Conservation (phyloP, 2,797 vertebrate genomes). For the Myotis planiceps region DNA sequence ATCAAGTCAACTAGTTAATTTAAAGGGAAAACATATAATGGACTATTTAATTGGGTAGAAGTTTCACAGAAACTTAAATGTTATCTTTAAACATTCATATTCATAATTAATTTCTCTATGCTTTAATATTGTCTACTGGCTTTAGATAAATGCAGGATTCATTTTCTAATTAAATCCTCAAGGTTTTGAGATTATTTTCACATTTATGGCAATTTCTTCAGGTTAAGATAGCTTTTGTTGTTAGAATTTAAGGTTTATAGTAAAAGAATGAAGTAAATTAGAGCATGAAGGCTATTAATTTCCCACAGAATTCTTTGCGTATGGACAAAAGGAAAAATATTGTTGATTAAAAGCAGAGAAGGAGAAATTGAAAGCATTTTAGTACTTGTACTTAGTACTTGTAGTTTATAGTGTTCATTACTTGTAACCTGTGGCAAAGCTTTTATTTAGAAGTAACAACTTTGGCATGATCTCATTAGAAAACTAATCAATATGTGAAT, state of each 20-base stretch:
- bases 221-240: background rate
- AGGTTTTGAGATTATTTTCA: conserved; percentile 10
- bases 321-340: background rate
- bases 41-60: background rate
- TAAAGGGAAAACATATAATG: background rate
- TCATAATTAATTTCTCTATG: background rate
- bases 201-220: background rate
- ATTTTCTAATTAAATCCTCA: background rate
- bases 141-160: background rate
- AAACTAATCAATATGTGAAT: conserved; percentile 50
- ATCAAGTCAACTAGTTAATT: background rate
- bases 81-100: background rate
- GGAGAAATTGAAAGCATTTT: background rate
- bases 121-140: background rate
- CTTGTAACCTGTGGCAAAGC: background rate
- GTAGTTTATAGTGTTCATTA: background rate
- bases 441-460: conserved; percentile 47
- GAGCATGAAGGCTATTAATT: background rate
- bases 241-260: background rate
- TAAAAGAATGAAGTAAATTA: background rate
- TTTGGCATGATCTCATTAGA: conserved; percentile 33
- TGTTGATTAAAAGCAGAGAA: background rate
- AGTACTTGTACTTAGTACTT: background rate
- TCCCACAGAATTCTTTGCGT: background rate
- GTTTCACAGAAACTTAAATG: background rate